Base-by-base conservation (phyloP, 2,113 vertebrate genomes). In the Phyllostomus hastatus region DNA sequence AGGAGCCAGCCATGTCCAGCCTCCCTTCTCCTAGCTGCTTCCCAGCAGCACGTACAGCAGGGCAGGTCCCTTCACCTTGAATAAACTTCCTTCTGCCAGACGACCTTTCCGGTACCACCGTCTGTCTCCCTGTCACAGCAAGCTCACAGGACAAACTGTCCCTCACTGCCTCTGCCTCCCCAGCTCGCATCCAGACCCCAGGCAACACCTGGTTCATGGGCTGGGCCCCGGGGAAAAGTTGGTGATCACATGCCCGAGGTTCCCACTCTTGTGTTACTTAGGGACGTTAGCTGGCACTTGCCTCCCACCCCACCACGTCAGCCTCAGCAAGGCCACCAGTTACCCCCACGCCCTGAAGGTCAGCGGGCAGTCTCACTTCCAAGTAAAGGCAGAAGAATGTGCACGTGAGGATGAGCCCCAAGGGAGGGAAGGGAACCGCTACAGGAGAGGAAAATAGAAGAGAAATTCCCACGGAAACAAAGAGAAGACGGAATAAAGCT, bases 41-140 rank as follows among this genome's bases (percentile, higher is more conserved):
- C 70, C 50, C 48, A 33, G 19, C 14, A 11, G 54, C 64, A 43
- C 11, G 19, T 8, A 2, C 31, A 24, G n/a, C 10, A 28, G n/a
- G 26, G 57, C 48, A 87, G 87, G 33, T 54, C 33, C 54, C 59
- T 54, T 38, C 31, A 9, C 20, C 57, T 66, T 9, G 3, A 4
- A 67, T 16, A 59, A 35, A 28, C 43, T 4, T 41, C 72, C 43
- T 24, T 33, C 50, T 0, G 22, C 41, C 10, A 4, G 14, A 35
- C 0, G 3, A 19, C 8, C 46, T 80, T 16, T 35, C 48, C 33
- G 12, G 31, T 1, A 10, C 35, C 67, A 5, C 16, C 5, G 5
- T 6, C 57, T 69, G 14, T n/a, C 57, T 24, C 26, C 50, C 43
- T 38, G 66, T 46, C 81, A n/a, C 26, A 4, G 83, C 54, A 31